These are phyloP conservation scores for Anadara kagoshimensis DNA, from an alignment of 1,140 invertebrate species.

Conservation along the genomic window DNA sequence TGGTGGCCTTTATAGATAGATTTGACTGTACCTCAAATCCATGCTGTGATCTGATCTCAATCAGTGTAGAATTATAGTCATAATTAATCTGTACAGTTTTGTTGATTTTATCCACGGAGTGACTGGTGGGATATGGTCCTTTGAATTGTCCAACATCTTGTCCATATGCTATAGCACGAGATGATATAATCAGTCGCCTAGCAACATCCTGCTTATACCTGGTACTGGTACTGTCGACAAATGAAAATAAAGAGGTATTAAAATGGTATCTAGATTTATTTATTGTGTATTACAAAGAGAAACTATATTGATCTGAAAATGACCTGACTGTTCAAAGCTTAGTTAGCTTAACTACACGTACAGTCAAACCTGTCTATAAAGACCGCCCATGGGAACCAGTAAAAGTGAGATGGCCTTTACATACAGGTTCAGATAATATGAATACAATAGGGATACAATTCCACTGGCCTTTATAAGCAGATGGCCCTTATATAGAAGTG, in stretches of 20 bases:
- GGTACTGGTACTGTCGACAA: slow-evolving; percentile 30
- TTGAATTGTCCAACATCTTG: background rate
- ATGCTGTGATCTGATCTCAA: background rate
- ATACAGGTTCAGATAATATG: no score
- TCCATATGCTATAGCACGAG: slow-evolving; percentile 29
- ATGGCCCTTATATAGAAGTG: no score
- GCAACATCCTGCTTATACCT: slow-evolving; percentile 38
- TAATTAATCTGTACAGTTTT: slow-evolving; percentile 3
- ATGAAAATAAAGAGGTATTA: background rate
- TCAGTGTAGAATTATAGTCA: background rate
- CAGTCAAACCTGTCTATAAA: no score
- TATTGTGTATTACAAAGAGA: background rate
- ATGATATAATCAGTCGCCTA: slow-evolving; percentile 26
- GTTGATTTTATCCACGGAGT: background rate
- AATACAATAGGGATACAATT: no score
- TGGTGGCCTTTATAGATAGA: no score
- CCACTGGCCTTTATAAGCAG: no score
- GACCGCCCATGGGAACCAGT: no score
- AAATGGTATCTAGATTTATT: background rate
- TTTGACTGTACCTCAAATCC: slow-evolving; percentile 13
- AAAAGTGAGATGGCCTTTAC: no score
- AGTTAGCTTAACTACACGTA: no score
- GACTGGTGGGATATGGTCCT: slow-evolving; percentile 2
- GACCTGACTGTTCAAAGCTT: no score
- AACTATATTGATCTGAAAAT: background rate